Percentiles rank a stretch among this genome's conserved stretches.
Evolutionary conservation across 2,888 invertebrate species (phyloP).

Genomic region (Ischnus inquisitorius): DNA sequence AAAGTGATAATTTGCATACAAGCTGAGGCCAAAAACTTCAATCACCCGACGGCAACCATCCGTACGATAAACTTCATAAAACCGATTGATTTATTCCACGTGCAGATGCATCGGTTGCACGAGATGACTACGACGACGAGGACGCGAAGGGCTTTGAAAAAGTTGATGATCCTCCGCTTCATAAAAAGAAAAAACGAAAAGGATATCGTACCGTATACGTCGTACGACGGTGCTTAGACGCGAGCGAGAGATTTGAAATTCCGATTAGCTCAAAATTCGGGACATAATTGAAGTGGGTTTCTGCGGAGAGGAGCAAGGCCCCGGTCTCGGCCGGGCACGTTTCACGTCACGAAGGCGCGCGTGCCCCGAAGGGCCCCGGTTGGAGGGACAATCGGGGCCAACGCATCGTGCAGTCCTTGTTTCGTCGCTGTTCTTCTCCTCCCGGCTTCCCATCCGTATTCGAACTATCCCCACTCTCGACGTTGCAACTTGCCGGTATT

Average conservation of each 20-base stretch:
- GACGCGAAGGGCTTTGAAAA: slow-evolving; percentile 2
- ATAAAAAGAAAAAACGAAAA: slow-evolving; percentile 19
- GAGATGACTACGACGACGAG: slow-evolving; percentile 12
- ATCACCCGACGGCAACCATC: neutral
- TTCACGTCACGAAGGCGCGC: slow-evolving; percentile 64
- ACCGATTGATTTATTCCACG: slow-evolving; percentile 31
- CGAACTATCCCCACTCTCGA: slow-evolving; percentile 5
- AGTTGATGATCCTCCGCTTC: slow-evolving; percentile 35
- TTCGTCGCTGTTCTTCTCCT: slow-evolving; percentile 37
- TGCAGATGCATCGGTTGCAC: slow-evolving; percentile 31
- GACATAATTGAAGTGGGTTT: slow-evolving; percentile 64
- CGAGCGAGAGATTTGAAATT: slow-evolving; percentile 64
- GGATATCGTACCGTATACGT: slow-evolving; percentile 41
- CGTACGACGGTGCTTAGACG: slow-evolving; percentile 59
- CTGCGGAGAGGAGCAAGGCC: slow-evolving; percentile 36
- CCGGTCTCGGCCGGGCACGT: slow-evolving; percentile 29
- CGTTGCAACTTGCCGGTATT: slow-evolving; percentile 38
- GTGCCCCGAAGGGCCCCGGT: slow-evolving; percentile 59
- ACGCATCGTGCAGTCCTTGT: slow-evolving; percentile 53
- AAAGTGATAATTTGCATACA: neutral
- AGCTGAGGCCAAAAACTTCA: neutral
- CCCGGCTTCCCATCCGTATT: slow-evolving; percentile 9
- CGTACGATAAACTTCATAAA: slow-evolving; percentile 2
- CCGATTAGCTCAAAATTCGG: slow-evolving; percentile 67
- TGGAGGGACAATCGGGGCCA: slow-evolving; percentile 61